Evolutionary conservation across 1,140 invertebrate genomes (phyloP).

Genomic region (Aphaenogaster floridana): DNA sequence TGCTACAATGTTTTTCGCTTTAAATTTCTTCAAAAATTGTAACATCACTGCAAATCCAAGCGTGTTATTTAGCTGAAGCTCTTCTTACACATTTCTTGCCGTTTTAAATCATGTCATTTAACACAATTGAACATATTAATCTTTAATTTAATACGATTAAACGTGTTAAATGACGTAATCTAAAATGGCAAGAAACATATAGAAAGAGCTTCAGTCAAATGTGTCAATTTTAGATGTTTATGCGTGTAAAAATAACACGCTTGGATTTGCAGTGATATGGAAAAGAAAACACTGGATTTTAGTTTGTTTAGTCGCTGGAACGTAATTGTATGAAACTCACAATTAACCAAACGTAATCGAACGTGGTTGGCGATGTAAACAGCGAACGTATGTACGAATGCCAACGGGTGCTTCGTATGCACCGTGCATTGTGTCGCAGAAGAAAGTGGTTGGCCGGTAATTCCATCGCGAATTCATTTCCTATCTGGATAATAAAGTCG

Average conservation of each 20-base stretch:
- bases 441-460: slow-evolving; percentile 36
- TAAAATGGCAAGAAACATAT: too few relatives aligned
- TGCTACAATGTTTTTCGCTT: not conserved
- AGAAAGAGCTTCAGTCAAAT: too few relatives aligned
- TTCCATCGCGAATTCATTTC: slow-evolving; percentile 45
- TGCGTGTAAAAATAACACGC: too few relatives aligned
- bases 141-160: too few relatives aligned
- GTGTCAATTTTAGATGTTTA: too few relatives aligned
- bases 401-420: not conserved
- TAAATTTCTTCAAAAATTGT: not conserved
- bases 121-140: too few relatives aligned
- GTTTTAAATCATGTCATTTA: too few relatives aligned
- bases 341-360: slow-evolving; percentile 6
- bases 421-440: slow-evolving; percentile 27
- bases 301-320: not conserved
- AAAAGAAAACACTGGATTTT: not conserved
- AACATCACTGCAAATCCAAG: too few relatives aligned
- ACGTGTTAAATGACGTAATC: too few relatives aligned
- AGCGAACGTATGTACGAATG: not conserved
- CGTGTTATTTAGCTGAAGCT: too few relatives aligned
- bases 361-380: not conserved
- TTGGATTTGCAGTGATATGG: too few relatives aligned
- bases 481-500: slow-evolving; percentile 37
- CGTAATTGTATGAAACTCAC: not conserved
- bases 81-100: too few relatives aligned